Conservation (phyloP, 2,113 vertebrate genomes). For the Origma solitaria region DNA sequence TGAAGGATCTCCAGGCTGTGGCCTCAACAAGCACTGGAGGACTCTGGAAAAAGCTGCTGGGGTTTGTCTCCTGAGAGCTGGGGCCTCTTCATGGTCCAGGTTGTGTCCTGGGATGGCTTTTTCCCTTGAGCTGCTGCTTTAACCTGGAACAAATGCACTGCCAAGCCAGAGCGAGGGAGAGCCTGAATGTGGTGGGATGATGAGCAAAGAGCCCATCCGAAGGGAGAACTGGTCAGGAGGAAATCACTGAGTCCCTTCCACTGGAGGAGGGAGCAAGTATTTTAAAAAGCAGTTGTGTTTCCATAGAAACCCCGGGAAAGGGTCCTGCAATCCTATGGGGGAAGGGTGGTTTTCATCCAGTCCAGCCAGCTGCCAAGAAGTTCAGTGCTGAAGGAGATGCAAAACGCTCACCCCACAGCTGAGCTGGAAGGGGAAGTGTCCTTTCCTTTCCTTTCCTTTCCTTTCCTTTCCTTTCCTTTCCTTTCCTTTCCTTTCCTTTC, state of each 20-base stretch:
- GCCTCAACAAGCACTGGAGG: fast-evolving
- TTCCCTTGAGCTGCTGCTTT: not conserved
- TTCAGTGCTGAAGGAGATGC: not conserved
- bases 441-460: no score
- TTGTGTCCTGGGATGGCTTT: not conserved
- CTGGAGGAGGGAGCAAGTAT: not conserved
- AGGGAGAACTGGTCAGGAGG: not conserved
- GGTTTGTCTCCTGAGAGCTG: not conserved
- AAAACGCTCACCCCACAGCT: not conserved
- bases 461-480: no score
- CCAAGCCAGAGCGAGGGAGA: fast-evolving
- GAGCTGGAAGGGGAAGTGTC: not conserved
- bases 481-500: no score
- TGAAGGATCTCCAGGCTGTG: not conserved
- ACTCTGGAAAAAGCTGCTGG: not conserved
- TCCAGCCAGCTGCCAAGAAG: not conserved
- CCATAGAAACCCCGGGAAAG: conserved; percentile 23
- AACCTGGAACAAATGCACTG: not conserved
- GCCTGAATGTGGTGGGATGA: not conserved
- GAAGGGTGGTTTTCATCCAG: not conserved
- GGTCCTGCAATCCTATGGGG: not conserved
- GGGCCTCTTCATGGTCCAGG: not conserved
- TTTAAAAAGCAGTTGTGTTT: conserved; percentile 28
- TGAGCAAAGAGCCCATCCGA: not conserved
- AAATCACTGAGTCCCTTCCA: not conserved